Evolutionary conservation across 2,113 vertebrate species (phyloP).

Genomic region (Ciconia maguari): DNA sequence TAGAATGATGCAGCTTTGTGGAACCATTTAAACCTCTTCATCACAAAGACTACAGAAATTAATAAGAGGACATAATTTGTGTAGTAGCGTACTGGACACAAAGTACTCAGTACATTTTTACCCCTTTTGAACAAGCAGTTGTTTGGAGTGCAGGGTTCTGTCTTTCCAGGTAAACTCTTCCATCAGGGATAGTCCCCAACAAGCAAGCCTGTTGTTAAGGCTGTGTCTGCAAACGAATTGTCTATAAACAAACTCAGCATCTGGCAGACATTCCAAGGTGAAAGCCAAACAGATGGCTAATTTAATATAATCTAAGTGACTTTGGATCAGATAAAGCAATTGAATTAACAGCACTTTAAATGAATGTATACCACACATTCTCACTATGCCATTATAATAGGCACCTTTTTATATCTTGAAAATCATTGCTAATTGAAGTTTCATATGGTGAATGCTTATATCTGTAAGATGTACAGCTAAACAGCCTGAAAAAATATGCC

Average conservation of each 20-base stretch:
- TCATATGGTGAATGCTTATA: slow-evolving; percentile 76
- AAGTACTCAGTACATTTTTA: background rate
- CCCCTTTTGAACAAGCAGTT: background rate
- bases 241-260: slow-evolving; percentile 76
- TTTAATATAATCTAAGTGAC: slow-evolving; percentile 80
- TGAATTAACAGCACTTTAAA: slow-evolving; percentile 77
- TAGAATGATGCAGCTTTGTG: background rate
- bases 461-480: slow-evolving; percentile 68
- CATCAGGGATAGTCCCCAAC: slow-evolving; percentile 36
- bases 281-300: slow-evolving; percentile 83
- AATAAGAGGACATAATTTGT: slow-evolving; percentile 2
- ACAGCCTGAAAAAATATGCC: slow-evolving; percentile 56
- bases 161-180: slow-evolving; percentile 27
- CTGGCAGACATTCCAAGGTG: slow-evolving; percentile 84
- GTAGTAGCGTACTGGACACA: background rate
- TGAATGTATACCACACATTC: slow-evolving; percentile 63
- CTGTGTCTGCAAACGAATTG: slow-evolving; percentile 68
- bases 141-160: background rate
- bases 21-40: slow-evolving; percentile 15
- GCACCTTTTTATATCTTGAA: slow-evolving; percentile 69
- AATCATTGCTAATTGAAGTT: slow-evolving; percentile 75
- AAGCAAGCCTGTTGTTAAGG: slow-evolving; percentile 64
- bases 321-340: slow-evolving; percentile 80
- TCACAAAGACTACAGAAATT: slow-evolving; percentile 22
- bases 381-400: slow-evolving; percentile 62